A percentile compares a stretch with the other conserved stretches of the same genome.
phyloP scores from a whole-genome alignment of 2,113 vertebrate genomes.

The Apteryx owenii region DNA sequence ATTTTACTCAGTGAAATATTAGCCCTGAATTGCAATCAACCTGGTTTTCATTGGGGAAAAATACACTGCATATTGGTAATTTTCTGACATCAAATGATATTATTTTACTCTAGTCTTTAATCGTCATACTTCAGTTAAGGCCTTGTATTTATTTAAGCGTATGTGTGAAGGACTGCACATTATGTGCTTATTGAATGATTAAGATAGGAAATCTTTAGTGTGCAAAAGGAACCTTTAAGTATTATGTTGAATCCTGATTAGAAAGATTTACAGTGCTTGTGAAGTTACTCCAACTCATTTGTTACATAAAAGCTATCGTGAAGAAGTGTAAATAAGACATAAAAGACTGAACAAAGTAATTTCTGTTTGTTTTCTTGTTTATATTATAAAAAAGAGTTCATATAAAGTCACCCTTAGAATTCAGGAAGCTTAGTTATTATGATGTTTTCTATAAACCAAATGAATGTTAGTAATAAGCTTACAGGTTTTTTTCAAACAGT shows the following conservation, averaged over 20 bases:
- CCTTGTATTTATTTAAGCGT: constrained; percentile 20
- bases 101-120: not conserved
- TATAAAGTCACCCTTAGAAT: not conserved
- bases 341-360: not conserved
- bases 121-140: not conserved
- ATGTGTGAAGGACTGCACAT: not conserved
- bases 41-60: not conserved
- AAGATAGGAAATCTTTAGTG: not conserved
- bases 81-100: constrained; percentile 26
- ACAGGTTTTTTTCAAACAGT: not conserved
- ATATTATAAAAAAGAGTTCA: not conserved
- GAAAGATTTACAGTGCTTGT: constrained; percentile 2
- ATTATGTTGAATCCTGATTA: constrained; percentile 27
- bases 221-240: not conserved
- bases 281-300: not conserved
- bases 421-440: not conserved
- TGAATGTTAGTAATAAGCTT: not conserved
- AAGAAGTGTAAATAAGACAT: not conserved
- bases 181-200: constrained; percentile 9
- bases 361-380: not conserved
- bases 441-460: not conserved
- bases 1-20: constrained; percentile 1
- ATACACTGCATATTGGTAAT: not conserved
- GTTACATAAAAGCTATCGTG: not conserved
- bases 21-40: not conserved